These are phyloP conservation scores for Triplophysa yarkandensis DNA, from an alignment of 2,797 vertebrate genomes.

Conservation along the genomic window DNA sequence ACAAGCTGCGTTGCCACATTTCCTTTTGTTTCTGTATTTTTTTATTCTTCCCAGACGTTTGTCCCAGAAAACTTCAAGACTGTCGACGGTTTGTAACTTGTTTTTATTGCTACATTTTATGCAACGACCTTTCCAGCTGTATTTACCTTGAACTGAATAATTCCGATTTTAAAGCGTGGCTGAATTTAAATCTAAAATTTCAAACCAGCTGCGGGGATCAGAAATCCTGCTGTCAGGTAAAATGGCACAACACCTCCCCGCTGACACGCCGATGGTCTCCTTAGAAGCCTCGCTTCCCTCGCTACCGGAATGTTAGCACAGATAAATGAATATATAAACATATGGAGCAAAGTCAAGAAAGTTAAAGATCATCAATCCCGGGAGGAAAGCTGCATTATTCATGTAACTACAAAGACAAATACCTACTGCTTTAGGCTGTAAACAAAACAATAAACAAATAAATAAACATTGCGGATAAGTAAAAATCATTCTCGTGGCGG, in stretches of 20 bases:
- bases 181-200: slow-evolving; percentile 52
- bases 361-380: slow-evolving; percentile 56
- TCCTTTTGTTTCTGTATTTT: not conserved
- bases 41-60: not conserved
- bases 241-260: slow-evolving; percentile 49
- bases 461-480: slow-evolving; percentile 36
- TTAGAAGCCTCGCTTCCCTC: slow-evolving; percentile 32
- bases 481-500: slow-evolving; percentile 33
- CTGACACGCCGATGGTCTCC: slow-evolving; percentile 35
- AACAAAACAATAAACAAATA: slow-evolving; percentile 56
- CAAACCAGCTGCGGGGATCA: slow-evolving; percentile 34
- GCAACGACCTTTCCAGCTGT: slow-evolving; percentile 17
- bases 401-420: slow-evolving; percentile 50
- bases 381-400: slow-evolving; percentile 53
- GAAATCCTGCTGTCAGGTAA: slow-evolving; percentile 47
- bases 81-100: slow-evolving; percentile 13
- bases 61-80: not conserved
- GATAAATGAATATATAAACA: slow-evolving; percentile 56
- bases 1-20: not conserved
- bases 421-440: slow-evolving; percentile 49
- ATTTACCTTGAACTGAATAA: slow-evolving; percentile 47
- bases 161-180: slow-evolving; percentile 44
- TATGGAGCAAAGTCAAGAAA: slow-evolving; percentile 54
- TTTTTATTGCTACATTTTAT: slow-evolving; percentile 10
- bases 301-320: slow-evolving; percentile 35